phyloP scores from a whole-genome alignment of 2,113 vertebrate species.

The Leptocoma aspasia region DNA sequence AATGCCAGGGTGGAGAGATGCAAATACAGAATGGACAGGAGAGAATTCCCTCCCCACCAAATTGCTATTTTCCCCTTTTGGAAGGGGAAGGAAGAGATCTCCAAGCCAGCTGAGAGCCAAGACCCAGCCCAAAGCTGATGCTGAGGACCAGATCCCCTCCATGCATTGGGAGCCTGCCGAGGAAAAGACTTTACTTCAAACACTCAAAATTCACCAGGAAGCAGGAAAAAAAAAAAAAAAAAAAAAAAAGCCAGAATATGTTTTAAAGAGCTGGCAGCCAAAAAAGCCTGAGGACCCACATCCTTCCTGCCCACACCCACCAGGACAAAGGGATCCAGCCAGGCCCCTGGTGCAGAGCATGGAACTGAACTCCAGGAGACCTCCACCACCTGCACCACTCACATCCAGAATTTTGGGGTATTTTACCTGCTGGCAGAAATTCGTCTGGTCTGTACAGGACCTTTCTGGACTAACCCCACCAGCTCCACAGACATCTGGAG shows the following conservation, averaged over 20 bases:
- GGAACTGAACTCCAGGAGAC: neutral
- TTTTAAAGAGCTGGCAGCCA: neutral
- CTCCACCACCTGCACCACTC: neutral
- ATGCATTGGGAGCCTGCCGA: rapidly evolving
- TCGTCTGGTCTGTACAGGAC: neutral
- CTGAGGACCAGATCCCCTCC: neutral
- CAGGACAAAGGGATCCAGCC: neutral
- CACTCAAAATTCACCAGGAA: neutral
- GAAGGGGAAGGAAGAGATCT: neutral
- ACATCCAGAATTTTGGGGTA: neutral
- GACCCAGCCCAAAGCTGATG: neutral
- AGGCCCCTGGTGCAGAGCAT: rapidly evolving
- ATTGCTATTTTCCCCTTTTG: neutral
- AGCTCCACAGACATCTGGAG: neutral
- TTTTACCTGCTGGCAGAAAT: neutral
- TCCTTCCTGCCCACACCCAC: neutral
- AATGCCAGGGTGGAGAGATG: neutral
- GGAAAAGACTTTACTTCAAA: neutral
- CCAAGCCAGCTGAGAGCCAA: neutral
- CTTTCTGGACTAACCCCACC: neutral
- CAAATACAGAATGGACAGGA: rapidly evolving
- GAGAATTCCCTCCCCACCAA: neutral
- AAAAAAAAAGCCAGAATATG: neutral
- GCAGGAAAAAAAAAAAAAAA: neutral
- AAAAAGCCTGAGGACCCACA: neutral